Conservation (phyloP, 2,888 invertebrate species). For the Nemotelus pantherinus region DNA sequence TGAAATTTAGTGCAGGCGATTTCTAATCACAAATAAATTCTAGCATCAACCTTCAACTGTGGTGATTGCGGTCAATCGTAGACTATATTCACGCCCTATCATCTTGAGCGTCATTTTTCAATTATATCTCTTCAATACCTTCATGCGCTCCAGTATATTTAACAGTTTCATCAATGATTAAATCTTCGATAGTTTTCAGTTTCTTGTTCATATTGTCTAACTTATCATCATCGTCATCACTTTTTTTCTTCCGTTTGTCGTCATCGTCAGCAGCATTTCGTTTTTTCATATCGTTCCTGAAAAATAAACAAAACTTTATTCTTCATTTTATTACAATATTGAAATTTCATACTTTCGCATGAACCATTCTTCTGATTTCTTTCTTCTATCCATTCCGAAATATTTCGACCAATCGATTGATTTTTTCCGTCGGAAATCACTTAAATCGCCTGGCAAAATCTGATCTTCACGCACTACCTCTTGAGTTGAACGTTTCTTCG, state of each 20-base stretch:
- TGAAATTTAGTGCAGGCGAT: too few relatives aligned
- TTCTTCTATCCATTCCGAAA: slow-evolving; percentile 84
- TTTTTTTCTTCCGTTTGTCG: slow-evolving; percentile 59
- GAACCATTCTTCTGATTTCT: slow-evolving; percentile 67
- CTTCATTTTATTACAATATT: too few relatives aligned
- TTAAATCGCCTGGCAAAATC: slow-evolving; percentile 64
- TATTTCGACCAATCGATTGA: slow-evolving; percentile 89
- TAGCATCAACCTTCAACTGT: too few relatives aligned
- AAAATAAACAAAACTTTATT: not conserved
- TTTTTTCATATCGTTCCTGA: slow-evolving; percentile 55
- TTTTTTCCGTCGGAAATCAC: slow-evolving; percentile 75
- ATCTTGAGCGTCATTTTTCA: not conserved
- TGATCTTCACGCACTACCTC: slow-evolving; percentile 56
- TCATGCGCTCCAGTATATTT: slow-evolving; percentile 79
- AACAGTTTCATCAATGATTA: slow-evolving; percentile 81
- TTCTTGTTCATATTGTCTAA: slow-evolving; percentile 78
- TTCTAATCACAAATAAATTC: too few relatives aligned
- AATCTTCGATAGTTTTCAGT: slow-evolving; percentile 78
- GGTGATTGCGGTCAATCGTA: too few relatives aligned
- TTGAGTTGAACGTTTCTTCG: slow-evolving; percentile 53
- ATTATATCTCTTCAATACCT: slow-evolving; percentile 59
- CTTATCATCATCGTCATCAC: slow-evolving; percentile 67
- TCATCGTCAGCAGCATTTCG: slow-evolving; percentile 62
- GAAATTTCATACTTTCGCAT: slow-evolving; percentile 62
- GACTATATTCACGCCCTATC: too few relatives aligned